Evolutionary conservation across 1,140 invertebrate genomes (phyloP), one percentile per base, ranked within the genome.

Genomic region (Aleiodes sp.): DNA sequence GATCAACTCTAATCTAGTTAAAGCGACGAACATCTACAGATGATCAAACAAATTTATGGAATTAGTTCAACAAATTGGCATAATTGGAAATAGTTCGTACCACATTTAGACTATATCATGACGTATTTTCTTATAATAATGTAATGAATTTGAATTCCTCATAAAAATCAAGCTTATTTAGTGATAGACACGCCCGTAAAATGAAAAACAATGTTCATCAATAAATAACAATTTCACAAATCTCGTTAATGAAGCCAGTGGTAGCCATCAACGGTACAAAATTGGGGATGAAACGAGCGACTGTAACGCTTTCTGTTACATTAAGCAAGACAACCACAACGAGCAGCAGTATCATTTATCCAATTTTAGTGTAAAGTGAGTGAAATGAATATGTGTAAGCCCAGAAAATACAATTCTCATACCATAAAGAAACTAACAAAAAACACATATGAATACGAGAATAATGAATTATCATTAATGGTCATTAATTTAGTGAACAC

Each of bases 321-420:
- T 59, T 59, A 59, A 59, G 26, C 56, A 28, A 59, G 56, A 59
- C 56, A 59, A 31, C 56, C n/a, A 59, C 26, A 59, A 59, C 56
- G 56, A 59, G 56, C 26, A 10, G 21, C 24, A 29, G 28, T 59
- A 59, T 29, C 56, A 59, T 59, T 31, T 59, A 59, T 59, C 56
- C 14, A 59, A 59, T 59, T 59, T 14, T 16, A 4, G 46, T 2
- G n/a, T 16, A 52, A 24, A 24, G 19, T 21, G 16, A 26, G 8
- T 52, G 19, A 24, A 52, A 7, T 16, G 46, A 4, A 52, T 24
- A 24, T 52, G 46, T 24, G 19, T 8, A 52, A 52, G 16, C 16
- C 46, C 46, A 2, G 10, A 12, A 24, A 21, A 21, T 52, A 52
- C 26, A 52, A 52, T 52, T 52, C 26, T 26, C 21, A 16, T 16